Base-by-base conservation (phyloP, 2,113 vertebrate genomes). In the Trachemys scripta region DNA sequence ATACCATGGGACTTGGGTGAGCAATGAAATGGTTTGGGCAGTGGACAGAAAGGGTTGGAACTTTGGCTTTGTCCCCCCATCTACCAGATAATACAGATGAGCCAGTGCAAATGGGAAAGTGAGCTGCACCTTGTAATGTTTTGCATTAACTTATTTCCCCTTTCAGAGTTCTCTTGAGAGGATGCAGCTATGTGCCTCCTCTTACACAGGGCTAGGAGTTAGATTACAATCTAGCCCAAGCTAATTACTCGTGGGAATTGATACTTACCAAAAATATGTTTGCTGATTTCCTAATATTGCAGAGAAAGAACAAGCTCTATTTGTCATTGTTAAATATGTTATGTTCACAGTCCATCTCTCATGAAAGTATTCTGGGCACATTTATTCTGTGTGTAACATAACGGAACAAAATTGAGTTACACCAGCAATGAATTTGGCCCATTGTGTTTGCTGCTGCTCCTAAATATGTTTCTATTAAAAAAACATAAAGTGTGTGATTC, bases 1-100 rank as follows among this genome's bases (percentile, higher is more conserved):
- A 13, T 0, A 53, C 20, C 27, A 57, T 47, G 10, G 2, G 6
- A 19, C 0, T 0, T 25, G 25, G 80, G 12, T 6, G 8, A 76
- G 6, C 50, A 93, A 51, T 10, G n/a, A 91, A 93, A 88, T 85
- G 45, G 31, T 79, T 54, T 59, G 22, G 25, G 35, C 12, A 80
- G 31, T 22, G 57, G 8, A 0, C 9, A 92, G 59, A 35, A 75
- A 81, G 29, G 47, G 24, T 4, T 22, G 17, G 85, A 87, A 65
- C 14, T 25, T 62, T 10, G 42, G 45, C 3, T 75, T 83, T 91
- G 38, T 92, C 3, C 3, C 9, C 84, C 24, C 65, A 2, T n/a
- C 22, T 31, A 29, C 31, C 54, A 51, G 4, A 38, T 10, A 38
- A 10, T 75, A 31, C 35, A 82, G 14, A 13, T 80, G 22, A 16